These are phyloP conservation scores for Timema cristinae DNA, from an alignment of 2,888 invertebrate species.

Conservation along the genomic window DNA sequence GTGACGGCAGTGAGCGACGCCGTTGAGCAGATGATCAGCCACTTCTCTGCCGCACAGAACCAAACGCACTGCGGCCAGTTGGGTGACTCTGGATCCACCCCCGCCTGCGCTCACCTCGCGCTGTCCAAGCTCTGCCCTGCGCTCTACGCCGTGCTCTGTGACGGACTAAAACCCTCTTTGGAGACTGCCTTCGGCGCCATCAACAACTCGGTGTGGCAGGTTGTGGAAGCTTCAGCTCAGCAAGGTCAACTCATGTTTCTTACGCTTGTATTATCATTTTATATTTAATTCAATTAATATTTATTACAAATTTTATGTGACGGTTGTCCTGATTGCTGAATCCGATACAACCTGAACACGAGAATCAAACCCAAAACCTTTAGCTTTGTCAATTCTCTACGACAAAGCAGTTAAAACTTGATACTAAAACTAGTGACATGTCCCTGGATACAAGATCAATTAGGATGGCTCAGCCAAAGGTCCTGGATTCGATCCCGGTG, in stretches of 20 bases:
- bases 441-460: no score
- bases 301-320: no score
- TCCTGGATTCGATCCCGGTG: no score
- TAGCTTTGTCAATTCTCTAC: no score
- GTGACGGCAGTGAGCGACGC: constrained; percentile 70
- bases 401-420: no score
- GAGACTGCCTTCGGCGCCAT: constrained; percentile 83
- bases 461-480: no score
- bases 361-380: no score
- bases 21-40: constrained; percentile 68
- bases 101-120: constrained; percentile 68
- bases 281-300: no score
- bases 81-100: constrained; percentile 57
- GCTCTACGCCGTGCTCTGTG: constrained; percentile 75
- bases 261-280: no score
- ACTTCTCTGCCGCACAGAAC: constrained; percentile 59
- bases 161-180: constrained; percentile 75
- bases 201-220: constrained; percentile 84
- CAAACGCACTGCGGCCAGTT: constrained; percentile 41
- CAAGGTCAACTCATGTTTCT: constrained; percentile 52
- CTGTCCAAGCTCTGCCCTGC: constrained; percentile 77
- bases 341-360: no score
- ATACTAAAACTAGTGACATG: no score
- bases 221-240: constrained; percentile 82
- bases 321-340: no score